These are phyloP conservation scores for Myotis vivesi DNA, from an alignment of 2,797 vertebrate genomes.

Conservation along the genomic window DNA sequence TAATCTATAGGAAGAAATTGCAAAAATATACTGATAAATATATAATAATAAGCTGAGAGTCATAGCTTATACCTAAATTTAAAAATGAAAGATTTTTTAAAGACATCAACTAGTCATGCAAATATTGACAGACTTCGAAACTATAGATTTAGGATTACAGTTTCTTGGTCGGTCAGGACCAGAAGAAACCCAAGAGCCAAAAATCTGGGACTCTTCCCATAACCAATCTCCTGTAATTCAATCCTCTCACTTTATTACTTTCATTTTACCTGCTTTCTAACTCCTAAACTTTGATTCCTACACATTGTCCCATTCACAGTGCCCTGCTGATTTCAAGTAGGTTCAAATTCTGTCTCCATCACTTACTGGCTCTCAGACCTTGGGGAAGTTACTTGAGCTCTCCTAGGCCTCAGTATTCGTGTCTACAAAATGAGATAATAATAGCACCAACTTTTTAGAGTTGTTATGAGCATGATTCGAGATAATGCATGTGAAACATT, in stretches of 20 bases:
- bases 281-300: not conserved
- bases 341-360: not conserved
- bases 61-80: not conserved
- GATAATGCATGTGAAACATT: not conserved
- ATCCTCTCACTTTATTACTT: not conserved
- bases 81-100: not conserved
- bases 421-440: slow-evolving; percentile 48
- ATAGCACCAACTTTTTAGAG: slow-evolving; percentile 31
- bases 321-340: not conserved
- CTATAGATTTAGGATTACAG: no score
- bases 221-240: not conserved
- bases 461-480: slow-evolving; percentile 23
- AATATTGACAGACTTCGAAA: not conserved
- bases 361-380: not conserved
- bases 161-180: no score
- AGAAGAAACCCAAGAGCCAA: no score
- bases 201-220: not conserved
- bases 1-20: not conserved
- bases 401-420: slow-evolving; percentile 1
- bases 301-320: not conserved
- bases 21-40: not conserved
- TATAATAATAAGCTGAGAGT: not conserved
- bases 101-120: not conserved
- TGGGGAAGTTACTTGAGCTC: slow-evolving; percentile 21
- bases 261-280: not conserved